A percentile compares a stretch with the other conserved stretches of the same genome.
Conservation (phyloP, 92 coral and sea anemone genomes). For the Palythoa grandis region DNA sequence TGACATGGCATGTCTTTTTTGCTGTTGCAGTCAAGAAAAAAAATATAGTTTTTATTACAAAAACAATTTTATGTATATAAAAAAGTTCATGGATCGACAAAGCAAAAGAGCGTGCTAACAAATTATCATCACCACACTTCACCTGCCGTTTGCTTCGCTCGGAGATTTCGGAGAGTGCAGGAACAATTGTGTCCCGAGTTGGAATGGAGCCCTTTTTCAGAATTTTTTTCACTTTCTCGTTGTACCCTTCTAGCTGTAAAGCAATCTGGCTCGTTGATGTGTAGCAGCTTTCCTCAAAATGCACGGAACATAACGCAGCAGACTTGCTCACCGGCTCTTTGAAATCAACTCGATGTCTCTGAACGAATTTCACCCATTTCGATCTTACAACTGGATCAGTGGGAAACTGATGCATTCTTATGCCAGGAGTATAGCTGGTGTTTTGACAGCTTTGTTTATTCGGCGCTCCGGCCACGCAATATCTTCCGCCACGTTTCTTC, state of each 20-base stretch:
- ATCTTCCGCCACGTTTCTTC: background rate
- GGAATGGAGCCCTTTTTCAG: slow-evolving; percentile 12
- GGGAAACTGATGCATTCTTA: slow-evolving; percentile 5
- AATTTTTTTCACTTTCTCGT: slow-evolving; percentile 2
- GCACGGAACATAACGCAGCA: slow-evolving; percentile 12
- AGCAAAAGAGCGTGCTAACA: slow-evolving; percentile 18
- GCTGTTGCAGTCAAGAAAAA: slow-evolving; percentile 12
- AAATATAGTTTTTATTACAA: background rate
- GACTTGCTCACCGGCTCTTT: background rate
- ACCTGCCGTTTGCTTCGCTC: slow-evolving; percentile 26
- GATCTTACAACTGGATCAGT: background rate
- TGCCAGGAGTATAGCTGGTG: slow-evolving; percentile 2
- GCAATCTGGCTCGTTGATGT: slow-evolving; percentile 10
- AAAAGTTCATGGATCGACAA: slow-evolving; percentile 16
- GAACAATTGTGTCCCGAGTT: slow-evolving; percentile 14
- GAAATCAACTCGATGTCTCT: slow-evolving; percentile 30
- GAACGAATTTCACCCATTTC: slow-evolving; percentile 41
- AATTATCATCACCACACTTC: slow-evolving; percentile 20
- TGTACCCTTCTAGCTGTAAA: background rate
- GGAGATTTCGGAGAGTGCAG: slow-evolving; percentile 13
- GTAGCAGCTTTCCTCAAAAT: slow-evolving; percentile 15
- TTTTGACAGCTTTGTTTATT: slow-evolving; percentile 41
- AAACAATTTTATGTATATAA: slow-evolving; percentile 9
- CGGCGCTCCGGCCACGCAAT: slow-evolving; percentile 22
- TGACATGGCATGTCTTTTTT: slow-evolving; percentile 9